Base-by-base conservation (phyloP, 2,797 vertebrate species). In the Astyanax mexicanus region DNA sequence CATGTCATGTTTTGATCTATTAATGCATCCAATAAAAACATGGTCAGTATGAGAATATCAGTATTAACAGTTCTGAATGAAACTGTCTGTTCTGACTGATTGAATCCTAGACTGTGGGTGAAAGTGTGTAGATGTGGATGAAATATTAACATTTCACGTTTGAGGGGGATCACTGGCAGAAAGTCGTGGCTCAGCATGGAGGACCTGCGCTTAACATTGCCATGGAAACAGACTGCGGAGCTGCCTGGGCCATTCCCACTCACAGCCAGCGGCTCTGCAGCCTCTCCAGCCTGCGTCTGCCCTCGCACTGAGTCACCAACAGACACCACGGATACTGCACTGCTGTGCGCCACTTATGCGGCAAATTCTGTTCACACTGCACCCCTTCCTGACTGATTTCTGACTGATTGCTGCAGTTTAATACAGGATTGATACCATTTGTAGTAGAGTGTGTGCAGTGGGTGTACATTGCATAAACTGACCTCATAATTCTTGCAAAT, bases 171-270 rank as follows among this genome's bases (percentile, higher is more conserved):
- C 51, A 54, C 27, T 71, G 80, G 49, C 58, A 64, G 55, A 61
- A 51, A 40, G 19, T 60, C 21, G 27, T 23, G 61, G 64, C 78
- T 79, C 40, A 71, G 69, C 64, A 78, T 72, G 32, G 66, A 64
- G 61, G 76, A 60, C 80, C 54, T 82, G 64, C 37, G 17, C 74
- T 78, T 83, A 81, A 80, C 60, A 84, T 85, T 75, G 65, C 84
- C 84, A 84, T 85, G 84, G 84, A 84, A 84, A 85, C 84, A 68
- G 44, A 23, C 78, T 72, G 35, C 42, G 44, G 68, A 77, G 72
- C 69, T 44, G 67, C 40, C 21, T 25, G 54, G n/a, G 38, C 52
- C 51, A 65, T 17, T 25, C 47, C 51, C 61, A 44, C 23, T n/a
- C 67, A 66, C 76, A 73, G 70, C 68, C 69, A 62, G 55, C 68